Evolutionary conservation across 2,113 vertebrate genomes (phyloP).

Genomic region (human (Homo sapiens)): GRCh38 chr5:133363501-133364000

Average conservation of each 20-base stretch:
- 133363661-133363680: fast-evolving
- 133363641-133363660: not conserved
- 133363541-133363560: no score
- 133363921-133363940: not conserved
- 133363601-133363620: not conserved
- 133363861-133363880: fast-evolving
- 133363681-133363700: not conserved
- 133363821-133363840: not conserved
- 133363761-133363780: not conserved
- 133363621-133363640: not conserved
- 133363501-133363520: not conserved
- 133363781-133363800: not conserved
- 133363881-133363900: not conserved
- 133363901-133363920: fast-evolving
- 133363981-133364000: not conserved
- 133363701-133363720: not conserved
- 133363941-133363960: not conserved
- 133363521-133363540: fast-evolving
- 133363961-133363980: not conserved
- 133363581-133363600: not conserved
- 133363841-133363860: fast-evolving
- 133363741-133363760: not conserved
- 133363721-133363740: not conserved
- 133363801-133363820: fast-evolving
- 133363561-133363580: not conserved